Base-by-base conservation (phyloP, 2,888 invertebrate species). In the Allolobophora icterica region DNA sequence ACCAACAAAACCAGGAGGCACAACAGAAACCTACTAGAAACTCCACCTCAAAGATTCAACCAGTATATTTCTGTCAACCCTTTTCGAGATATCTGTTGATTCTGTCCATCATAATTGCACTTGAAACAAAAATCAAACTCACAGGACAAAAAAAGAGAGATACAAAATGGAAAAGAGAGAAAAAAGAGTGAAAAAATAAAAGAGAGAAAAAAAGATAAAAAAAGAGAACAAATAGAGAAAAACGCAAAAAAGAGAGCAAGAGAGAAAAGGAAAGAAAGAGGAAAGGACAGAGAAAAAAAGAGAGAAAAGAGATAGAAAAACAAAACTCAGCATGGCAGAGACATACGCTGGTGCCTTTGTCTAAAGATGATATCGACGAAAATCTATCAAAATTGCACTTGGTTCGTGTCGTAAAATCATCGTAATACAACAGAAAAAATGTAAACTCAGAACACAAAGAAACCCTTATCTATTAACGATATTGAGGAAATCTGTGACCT, bases 371-470 rank as follows among this genome's bases (percentile, higher is more conserved):
- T 11, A 89, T 89, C 21, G 24, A 38, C n/a, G 40, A 89, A 89
- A 89, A 89, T 89, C 89, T 38, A 38, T 33, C 15, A 89, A 89
- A 89, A 71, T 71, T 71, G 71, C 30, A 71, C 15, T n/a, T 71
- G 71, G 45, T 45, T 45, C 45, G 1, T 45, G 45, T 19, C 8
- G 30, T 4, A n/a, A 17, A 71, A 24, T 24, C 52, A 52, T n/a
- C 11, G 17, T 11, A n/a, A 71, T 1, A n/a, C 30, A 52, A n/a
- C 4, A 71, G 71, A 71, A n/a, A 71, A 71, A 52, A 52, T 5
- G 52, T 52, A 4, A 52, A 52, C 52, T 52, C 52, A 1, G 52
- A 52, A 52, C 52, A 52, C 24, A 52, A 52, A 52, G 6, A 24
- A 52, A 5, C 52, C 21, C 6, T 52, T 11, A 52, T 52, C 52